Evolutionary conservation across 2,113 vertebrate species (phyloP).

Genomic region (Alligator mississippiensis): DNA sequence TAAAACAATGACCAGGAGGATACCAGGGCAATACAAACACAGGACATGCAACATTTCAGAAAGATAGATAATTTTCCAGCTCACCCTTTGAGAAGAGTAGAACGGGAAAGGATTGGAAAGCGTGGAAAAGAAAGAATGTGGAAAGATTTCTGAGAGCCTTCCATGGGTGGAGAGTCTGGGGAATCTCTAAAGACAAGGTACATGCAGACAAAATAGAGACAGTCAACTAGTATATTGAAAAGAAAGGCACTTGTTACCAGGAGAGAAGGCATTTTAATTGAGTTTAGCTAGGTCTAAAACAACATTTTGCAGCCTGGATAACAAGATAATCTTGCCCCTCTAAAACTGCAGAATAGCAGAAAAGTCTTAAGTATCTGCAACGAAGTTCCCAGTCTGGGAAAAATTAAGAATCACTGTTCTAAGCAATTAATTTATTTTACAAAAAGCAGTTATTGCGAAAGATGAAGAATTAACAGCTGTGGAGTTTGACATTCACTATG

Average conservation of each 20-base stretch:
- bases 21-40: background rate
- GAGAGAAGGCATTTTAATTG: background rate
- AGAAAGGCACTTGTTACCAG: slow-evolving; percentile 37
- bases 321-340: background rate
- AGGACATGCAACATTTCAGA: slow-evolving; percentile 2
- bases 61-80: slow-evolving; percentile 71
- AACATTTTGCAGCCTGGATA: background rate
- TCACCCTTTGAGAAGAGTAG: slow-evolving; percentile 92
- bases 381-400: background rate
- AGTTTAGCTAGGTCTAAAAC: background rate
- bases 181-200: slow-evolving; percentile 85
- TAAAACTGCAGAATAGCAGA: background rate
- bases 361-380: background rate
- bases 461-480: background rate
- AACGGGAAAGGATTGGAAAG: slow-evolving; percentile 92
- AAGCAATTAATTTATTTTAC: background rate
- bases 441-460: background rate
- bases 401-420: background rate
- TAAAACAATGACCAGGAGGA: background rate
- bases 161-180: slow-evolving; percentile 85
- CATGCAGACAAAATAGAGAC: slow-evolving; percentile 53
- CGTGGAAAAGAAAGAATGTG: slow-evolving; percentile 91
- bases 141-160: slow-evolving; percentile 90
- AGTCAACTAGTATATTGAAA: slow-evolving; percentile 38
- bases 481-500: background rate